Conservation (phyloP, 2,888 invertebrate genomes). For the Physocephala rufipes region DNA sequence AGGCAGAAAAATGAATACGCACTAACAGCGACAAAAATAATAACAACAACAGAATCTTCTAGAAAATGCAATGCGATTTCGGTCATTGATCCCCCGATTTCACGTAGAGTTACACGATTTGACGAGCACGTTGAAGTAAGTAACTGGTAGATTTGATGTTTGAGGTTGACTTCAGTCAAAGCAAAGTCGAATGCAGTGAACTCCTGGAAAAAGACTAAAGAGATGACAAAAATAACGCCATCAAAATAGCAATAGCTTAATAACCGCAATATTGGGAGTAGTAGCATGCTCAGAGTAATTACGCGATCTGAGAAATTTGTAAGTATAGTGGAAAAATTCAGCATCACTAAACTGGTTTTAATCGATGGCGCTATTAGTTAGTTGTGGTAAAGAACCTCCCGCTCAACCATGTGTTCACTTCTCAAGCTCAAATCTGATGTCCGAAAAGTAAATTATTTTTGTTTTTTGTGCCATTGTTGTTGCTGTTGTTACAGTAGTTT, state of each 20-base stretch:
- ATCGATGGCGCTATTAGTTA: too few species aligned
- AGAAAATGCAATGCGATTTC: too few species aligned
- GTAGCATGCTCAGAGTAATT: not conserved
- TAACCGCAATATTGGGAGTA: not conserved
- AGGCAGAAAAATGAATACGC: too few species aligned
- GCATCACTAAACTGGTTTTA: too few species aligned
- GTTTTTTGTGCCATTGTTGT: too few species aligned
- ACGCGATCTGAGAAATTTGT: not conserved
- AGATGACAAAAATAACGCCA: not conserved
- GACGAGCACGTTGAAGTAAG: slow-evolving; percentile 1
- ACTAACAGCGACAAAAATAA: not conserved
- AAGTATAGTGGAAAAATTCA: not conserved
- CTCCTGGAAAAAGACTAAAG: not conserved
- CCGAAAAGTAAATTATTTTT: too few species aligned
- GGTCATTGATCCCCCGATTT: too few species aligned
- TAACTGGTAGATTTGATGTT: slow-evolving; percentile 22
- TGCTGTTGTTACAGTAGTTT: too few species aligned
- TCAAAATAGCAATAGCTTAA: not conserved
- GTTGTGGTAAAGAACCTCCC: too few species aligned
- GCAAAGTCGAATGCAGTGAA: slow-evolving; percentile 15
- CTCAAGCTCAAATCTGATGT: too few species aligned
- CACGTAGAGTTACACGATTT: not conserved
- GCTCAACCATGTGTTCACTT: too few species aligned
- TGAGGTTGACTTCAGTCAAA: slow-evolving; percentile 10
- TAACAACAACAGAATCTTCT: not conserved